phyloP scores from a whole-genome alignment of 2,113 vertebrate species.

The Colius striatus region DNA sequence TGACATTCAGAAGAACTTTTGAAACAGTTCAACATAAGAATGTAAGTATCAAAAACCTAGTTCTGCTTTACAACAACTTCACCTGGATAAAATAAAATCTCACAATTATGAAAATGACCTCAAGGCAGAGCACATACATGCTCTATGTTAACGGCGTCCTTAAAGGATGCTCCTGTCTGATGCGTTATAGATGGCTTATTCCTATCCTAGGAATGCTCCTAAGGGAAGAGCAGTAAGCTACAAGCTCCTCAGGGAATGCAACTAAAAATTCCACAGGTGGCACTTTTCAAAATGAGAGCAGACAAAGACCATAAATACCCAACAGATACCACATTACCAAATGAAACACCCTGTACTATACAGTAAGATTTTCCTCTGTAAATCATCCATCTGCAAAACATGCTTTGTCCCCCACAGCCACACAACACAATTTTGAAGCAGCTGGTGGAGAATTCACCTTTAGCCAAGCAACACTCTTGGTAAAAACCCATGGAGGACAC shows the following conservation, averaged over 20 bases:
- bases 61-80: background rate
- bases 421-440: background rate
- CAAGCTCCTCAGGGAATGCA: background rate
- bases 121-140: fast-evolving
- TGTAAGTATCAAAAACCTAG: background rate
- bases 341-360: background rate
- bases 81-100: background rate
- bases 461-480: background rate
- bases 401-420: background rate
- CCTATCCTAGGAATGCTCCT: background rate
- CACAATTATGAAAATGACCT: background rate
- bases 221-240: background rate
- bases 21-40: background rate
- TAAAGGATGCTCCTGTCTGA: background rate
- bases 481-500: background rate
- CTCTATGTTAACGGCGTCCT: background rate
- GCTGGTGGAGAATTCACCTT: background rate
- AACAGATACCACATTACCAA: background rate
- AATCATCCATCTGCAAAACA: background rate
- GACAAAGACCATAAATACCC: background rate
- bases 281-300: background rate
- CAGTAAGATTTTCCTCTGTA: background rate
- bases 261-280: background rate
- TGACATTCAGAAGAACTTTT: background rate
- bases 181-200: background rate